These are phyloP conservation scores for Pygocentrus nattereri DNA, from an alignment of 2,797 vertebrate genomes.

Conservation along the genomic window DNA sequence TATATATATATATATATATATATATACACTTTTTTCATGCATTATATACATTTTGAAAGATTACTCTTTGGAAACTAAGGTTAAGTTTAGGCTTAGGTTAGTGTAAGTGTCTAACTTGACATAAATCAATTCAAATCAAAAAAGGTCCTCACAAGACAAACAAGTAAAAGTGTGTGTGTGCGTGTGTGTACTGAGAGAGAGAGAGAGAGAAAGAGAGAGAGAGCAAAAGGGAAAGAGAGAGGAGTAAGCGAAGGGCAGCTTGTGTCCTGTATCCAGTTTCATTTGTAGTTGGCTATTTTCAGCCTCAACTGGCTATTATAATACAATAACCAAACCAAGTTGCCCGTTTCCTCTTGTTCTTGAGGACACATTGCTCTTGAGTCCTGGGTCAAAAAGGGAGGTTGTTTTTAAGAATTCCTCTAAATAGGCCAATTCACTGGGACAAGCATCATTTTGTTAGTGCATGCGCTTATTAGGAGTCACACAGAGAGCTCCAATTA, in stretches of 20 bases:
- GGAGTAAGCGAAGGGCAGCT: background rate
- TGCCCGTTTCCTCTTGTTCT: background rate
- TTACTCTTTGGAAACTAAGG: no score
- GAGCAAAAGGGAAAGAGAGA: constrained; percentile 19
- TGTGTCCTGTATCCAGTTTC: background rate
- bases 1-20: no score
- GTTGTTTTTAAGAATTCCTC: background rate
- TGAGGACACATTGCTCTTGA: background rate
- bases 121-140: no score
- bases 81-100: no score
- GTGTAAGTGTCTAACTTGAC: no score
- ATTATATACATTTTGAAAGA: no score
- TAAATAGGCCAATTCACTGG: background rate
- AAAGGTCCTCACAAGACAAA: no score
- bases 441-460: background rate
- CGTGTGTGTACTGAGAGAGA: background rate
- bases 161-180: no score
- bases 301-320: background rate
- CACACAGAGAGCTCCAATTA: background rate
- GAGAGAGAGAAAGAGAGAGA: background rate
- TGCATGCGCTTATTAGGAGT: background rate
- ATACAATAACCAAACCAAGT: background rate
- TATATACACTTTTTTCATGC: no score
- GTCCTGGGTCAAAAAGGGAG: background rate
- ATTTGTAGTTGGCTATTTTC: background rate